Base-by-base conservation (phyloP, 2,113 vertebrate species). In the Neomonachus schauinslandi region DNA sequence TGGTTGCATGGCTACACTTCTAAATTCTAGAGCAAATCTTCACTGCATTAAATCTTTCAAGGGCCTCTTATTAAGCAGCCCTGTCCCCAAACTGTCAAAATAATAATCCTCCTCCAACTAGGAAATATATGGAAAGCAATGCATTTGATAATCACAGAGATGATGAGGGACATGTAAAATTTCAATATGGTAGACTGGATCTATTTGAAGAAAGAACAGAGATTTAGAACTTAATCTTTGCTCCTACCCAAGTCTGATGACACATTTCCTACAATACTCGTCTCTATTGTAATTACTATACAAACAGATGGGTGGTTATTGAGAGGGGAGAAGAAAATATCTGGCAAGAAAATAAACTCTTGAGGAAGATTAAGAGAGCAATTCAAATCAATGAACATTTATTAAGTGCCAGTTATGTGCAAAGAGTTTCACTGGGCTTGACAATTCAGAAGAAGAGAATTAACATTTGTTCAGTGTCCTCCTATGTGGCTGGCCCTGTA, bases 191-290 rank as follows among this genome's bases (percentile, higher is more conserved):
- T 51, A 84, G 22, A 74, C 24, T 26, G 55, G 67, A 46, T 49
- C n/a, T 82, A 26, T 57, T 13, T 87, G 69, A 93, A 81, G 80
- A 84, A 96, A 84, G n/a, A 91, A 89, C 21, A 80, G 84, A 90
- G 46, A 86, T 65, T 63, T 83, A 88, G 80, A 97, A 96, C 33
- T 84, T 84, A 87, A 83, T 88, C 8, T 72, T 74, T 96, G 96
- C 80, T 69, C 22, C 72, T 94, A 53, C 24, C 22, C 57, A 42
- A 33, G 51, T 72, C 69, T 81, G 22, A 33, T 84, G 7, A 59
- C 53, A 86, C 39, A 72, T 87, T 91, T 95, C 36, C 82, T 92
- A 26, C 1, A n/a, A 13, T 89, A 36, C 15, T 96, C 67, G 39
- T 84, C 61, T 82, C 49, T 84, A 39, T n/a, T 92, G 53, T 63